Conservation (phyloP, 2,888 invertebrate species). For the Gerris lacustris region DNA sequence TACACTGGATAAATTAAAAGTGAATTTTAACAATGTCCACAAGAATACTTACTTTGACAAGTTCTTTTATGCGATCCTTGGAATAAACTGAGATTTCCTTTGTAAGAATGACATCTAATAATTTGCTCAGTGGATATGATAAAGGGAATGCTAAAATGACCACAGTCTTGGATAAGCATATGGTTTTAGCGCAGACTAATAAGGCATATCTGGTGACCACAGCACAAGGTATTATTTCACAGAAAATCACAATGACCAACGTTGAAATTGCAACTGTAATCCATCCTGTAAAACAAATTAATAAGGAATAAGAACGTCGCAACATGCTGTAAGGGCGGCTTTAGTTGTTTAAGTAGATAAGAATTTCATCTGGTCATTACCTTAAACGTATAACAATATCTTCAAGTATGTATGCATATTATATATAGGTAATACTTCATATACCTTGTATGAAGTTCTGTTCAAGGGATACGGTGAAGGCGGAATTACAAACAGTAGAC, state of each 20-base stretch:
- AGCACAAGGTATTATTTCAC: conserved; percentile 27
- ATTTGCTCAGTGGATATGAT: conserved; percentile 26
- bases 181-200: conserved; percentile 26
- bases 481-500: conserved; percentile 25
- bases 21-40: too few relatives aligned
- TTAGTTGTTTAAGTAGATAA: too few relatives aligned
- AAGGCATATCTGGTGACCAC: conserved; percentile 22
- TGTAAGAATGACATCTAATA: conserved; percentile 24
- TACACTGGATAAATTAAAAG: too few relatives aligned
- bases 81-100: conserved; percentile 24
- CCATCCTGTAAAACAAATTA: conserved; percentile 8
- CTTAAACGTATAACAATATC: too few relatives aligned
- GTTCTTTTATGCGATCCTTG: conserved; percentile 26
- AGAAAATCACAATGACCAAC: conserved; percentile 24
- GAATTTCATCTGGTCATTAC: too few relatives aligned
- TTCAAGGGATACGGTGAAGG: conserved; percentile 24
- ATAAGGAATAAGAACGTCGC: too few relatives aligned
- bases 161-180: conserved; percentile 22
- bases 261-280: conserved; percentile 23
- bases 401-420: too few relatives aligned
- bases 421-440: neutral
- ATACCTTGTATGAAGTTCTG: conserved; percentile 18
- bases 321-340: too few relatives aligned
- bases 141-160: conserved; percentile 27
- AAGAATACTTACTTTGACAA: conserved; percentile 20